Base-by-base conservation (phyloP, 2,797 vertebrate species). In the Jordanella pulchra region DNA sequence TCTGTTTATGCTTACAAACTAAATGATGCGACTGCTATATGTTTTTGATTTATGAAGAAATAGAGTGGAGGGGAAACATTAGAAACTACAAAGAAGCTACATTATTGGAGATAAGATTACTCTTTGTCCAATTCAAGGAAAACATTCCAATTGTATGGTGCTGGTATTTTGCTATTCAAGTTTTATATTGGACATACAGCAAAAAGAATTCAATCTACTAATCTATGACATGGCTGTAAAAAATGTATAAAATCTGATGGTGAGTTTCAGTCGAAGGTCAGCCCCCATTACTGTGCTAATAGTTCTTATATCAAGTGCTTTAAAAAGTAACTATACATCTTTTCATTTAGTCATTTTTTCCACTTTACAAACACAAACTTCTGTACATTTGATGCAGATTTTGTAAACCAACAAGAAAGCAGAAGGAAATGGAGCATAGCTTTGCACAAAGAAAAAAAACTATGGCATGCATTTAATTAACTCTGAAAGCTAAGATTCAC, bases 201-300 rank as follows among this genome's bases (percentile, higher is more conserved):
- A 13, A 35, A 53, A 65, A 56, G 30, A 5, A 53, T 30, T 64
- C 7, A 44, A 69, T n/a, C 54, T 28, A 71, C 25, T 67, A 17
- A 67, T 42, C 2, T 61, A 67, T 48, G 65, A 47, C 71, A 75
- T 55, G 50, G 30, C 11, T 23, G 28, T 90, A 92, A 91, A 83
- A 86, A 79, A 88, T 76, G 82, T 87, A 90, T 91, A 89, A 93
- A 93, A 92, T 91, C 76, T 90, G 84, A 76, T 87, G 74, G 79
- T 85, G 82, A 86, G 83, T 88, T 75, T 58, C 79, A 86, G 88
- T 89, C 90, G 92, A 88, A 80, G 89, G 81, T 81, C 85, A 83
- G 84, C 84, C 90, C 90, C 89, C 86, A 87, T 48, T 76, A 44
- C 21, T 63, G 32, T 39, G 12, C 60, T 63, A 35, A 63, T 21